Base-by-base conservation (phyloP, 1,140 invertebrate genomes). In the Drosophila mojavensis region DNA sequence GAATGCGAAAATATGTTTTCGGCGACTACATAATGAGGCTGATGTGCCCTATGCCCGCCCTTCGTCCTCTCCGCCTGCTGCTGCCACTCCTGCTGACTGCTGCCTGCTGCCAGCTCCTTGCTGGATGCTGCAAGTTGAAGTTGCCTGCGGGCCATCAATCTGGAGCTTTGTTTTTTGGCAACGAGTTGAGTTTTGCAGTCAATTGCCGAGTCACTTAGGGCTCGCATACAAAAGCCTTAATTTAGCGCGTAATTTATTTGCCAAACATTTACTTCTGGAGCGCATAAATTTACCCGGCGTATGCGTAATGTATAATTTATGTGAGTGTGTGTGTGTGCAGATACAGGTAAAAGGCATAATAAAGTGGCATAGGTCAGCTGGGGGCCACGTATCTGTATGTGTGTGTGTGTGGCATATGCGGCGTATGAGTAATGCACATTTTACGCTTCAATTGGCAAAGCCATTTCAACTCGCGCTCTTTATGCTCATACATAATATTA, bases 1-100 rank as follows among this genome's bases (percentile, higher is more conserved):
- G 84, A 89, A 88, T 88, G 84, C 75, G 84, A 84, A 78, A 88
- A 89, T 88, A 84, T 89, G 80, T 80, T 88, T 78, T 88, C 45
- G 73, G 69, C 70, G 78, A 84, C 84, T 84, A 56, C 67, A 80
- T 88, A 88, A 89, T 88, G 80, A 89, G 84, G 82, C 58, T 74
- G 70, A 63, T 71, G 20, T 11, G 9, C 47, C 47, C 20, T 48
- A 20, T 50, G 24, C 26, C 13, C 13, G 10, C 17, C 7, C 17
- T 20, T 20, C 15, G 15, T 59, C 11, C 48, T 9, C 2, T 36
- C 7, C 9, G 20, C 20, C 20, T 24, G 1, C 20, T 24, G 20
- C 20, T 24, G 20, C 4, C 11, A 24, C 20, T 24, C 13, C 10
- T 26, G 75, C 65, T 66, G 73, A 56, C 65, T 17, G 26, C 51